Base-by-base conservation (phyloP, 37 sponge, comb jelly and placozoan genomes). In the Tethya wilhelma region DNA sequence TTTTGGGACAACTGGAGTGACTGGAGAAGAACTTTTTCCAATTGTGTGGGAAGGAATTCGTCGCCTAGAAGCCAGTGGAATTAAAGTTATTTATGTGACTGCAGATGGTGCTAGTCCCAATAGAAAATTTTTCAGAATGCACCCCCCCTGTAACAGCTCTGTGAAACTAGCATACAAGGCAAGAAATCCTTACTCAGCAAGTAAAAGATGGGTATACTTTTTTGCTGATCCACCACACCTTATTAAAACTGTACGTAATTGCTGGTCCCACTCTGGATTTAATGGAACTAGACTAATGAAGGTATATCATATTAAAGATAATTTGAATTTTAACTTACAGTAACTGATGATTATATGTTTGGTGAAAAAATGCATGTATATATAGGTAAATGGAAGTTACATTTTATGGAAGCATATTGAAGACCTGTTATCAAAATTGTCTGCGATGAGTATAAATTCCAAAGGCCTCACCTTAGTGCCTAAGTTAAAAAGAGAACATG, bases 81-180 rank as follows among this genome's bases (percentile, higher is more conserved):
- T 77, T 30, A 86, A 78, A 28, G 79, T 86, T 6, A 70, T 77
- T 9, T 60, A 31, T 42, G 30, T 78, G 30, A 71, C 71, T 29
- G 49, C 56, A 25, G 86, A 86, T 78, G 86, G 86, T 33, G 86
- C 86, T 38, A 31, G 63, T 63, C 64, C 64, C n/a, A 86, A 80
- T n/a, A 32, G 79, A 19, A 80, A 69, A 70, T 69, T 80, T 70
- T 69, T 70, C 33, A 69, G 45, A 37, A 68, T 69, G 63, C 81
- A 80, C 20, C 7, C 1, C 1, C 2, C 38, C 5, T 42, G 11
- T 64, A 43, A 74, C n/a, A 3, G 8, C 26, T 68, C n/a, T n/a
- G n/a, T n/a, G n/a, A n/a, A 4, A 33, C 34, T n/a, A 31, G 17
- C 6, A 7, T 59, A 80, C 44, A 80, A 80, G 53, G 39, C 63